Evolutionary conservation across 2,113 vertebrate genomes (phyloP), one percentile per base, ranked within the genome.

Genomic region (Alexandromys fortis): DNA sequence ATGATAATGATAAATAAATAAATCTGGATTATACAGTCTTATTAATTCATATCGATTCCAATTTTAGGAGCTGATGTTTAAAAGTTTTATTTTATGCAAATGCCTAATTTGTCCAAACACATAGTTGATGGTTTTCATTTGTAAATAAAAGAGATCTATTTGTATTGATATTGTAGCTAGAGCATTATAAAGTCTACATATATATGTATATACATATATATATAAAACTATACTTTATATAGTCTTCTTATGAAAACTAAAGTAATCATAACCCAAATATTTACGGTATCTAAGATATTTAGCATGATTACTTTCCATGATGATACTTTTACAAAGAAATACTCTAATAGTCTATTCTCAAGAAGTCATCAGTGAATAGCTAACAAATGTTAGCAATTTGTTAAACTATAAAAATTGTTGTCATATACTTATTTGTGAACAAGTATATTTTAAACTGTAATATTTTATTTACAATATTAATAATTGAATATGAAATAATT

Each of bases 191-290:
- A 42, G 8, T 30, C 33, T 24, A 63, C 45, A 75, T 76, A 52
- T 45, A 72, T 82, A 67, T 55, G 14, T 81, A 52, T n/a, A 6
- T 33, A 52, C 55, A 58, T n/a, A 75, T 76, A 52, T 58, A 72
- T 82, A 73, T 58, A 58, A 1, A 79, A 63, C 14, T 13, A 82
- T 58, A 47, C 2, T 83, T 91, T 88, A 75, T 24, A 88, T 79
- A 79, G 35, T 85, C 33, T 94, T 52, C 58, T 70, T 72, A 67
- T 33, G 86, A 85, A 96, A 90, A 63, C 89, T 91, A 96, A 90
- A 33, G 22, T 83, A 88, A 33, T 58, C 4, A 58, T 33, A 92
- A 47, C 16, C 26, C 5, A 79, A 58, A 63, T 77, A 6, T 6
- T 26, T 73, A 86, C 88, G 81, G 89, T 70, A 16, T 6, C 52